Conservation (phyloP, 2,888 invertebrate genomes). For the Lycophotia porphyrea region DNA sequence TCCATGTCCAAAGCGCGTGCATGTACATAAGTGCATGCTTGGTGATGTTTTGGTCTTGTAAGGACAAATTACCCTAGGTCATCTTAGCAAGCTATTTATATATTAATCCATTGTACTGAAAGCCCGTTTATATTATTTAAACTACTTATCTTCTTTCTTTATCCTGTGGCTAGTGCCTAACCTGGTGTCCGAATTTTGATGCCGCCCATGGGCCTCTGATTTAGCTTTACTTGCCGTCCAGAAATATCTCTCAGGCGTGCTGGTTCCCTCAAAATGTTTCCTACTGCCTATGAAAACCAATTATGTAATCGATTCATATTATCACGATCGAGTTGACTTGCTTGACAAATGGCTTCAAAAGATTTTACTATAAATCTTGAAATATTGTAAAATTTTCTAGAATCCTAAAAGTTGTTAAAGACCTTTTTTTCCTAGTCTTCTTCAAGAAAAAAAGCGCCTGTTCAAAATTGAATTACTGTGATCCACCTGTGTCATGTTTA, state of each 20-base stretch:
- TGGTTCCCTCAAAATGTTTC: too few species aligned
- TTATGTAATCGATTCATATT: too few species aligned
- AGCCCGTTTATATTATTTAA: neutral
- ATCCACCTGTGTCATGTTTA: neutral
- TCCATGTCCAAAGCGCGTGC: neutral
- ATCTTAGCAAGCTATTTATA: neutral
- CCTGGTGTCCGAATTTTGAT: too few species aligned
- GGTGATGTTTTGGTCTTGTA: neutral
- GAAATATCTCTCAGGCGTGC: too few species aligned
- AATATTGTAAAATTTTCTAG: too few species aligned
- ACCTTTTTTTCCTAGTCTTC: neutral
- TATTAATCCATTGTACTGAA: neutral
- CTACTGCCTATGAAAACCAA: neutral
- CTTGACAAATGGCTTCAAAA: neutral
- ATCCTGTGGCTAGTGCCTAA: too few species aligned
- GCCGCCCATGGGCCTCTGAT: too few species aligned
- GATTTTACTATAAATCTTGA: neutral
- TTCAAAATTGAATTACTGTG: constrained; percentile 45
- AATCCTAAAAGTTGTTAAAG: neutral
- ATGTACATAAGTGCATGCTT: neutral
- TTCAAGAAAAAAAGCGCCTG: neutral
- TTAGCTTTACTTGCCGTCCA: too few species aligned
- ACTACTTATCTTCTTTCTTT: too few species aligned
- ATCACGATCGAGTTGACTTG: neutral
- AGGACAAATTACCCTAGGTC: neutral